Evolutionary conservation across 2,113 vertebrate species (phyloP), one percentile per base, ranked within the genome.

Genomic region (Rissa tridactyla): DNA sequence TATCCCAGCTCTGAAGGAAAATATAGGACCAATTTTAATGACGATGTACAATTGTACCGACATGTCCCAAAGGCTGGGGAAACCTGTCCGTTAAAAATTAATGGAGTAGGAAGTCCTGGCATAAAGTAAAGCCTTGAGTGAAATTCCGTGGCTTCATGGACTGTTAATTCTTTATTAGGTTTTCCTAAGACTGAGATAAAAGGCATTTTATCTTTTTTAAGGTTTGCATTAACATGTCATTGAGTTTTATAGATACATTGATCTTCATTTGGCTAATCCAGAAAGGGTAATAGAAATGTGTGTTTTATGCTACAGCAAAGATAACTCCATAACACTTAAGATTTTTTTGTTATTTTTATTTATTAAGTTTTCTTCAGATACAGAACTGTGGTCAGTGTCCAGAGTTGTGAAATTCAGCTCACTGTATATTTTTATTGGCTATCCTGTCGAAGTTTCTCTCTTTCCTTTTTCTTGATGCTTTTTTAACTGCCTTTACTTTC

Each of bases 81-180:
- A 89, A 62, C 92, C 96, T 96, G 91, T 97, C 97, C 17, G 90
- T 96, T 96, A 86, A 80, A 96, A 98, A 97, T 98, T 98, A 98
- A 98, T 97, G 92, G 88, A 90, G 95, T 98, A 92, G 93, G 97
- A 96, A 97, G 96, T 96, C 95, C 96, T 93, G 94, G 93, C 86
- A 86, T 94, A 90, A 96, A 98, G 97, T 66, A 96, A 97, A 98
- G 84, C 94, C 96, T 97, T 95, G 97, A 98, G 97, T 98, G 96
- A 98, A 95, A 96, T 97, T 96, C 97, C 86, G 52, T 72, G 88
- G 95, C 71, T 97, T 97, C 76, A 93, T 83, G 71, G 98, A 97
- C 97, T 97, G 97, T 98, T 98, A 98, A 98, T 98, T 98, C 98
- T 98, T 98, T 97, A 98, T 98, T 97, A 97, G 97, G 96, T 98